phyloP scores from a whole-genome alignment of 2,113 vertebrate genomes.

The Stegastes partitus region DNA sequence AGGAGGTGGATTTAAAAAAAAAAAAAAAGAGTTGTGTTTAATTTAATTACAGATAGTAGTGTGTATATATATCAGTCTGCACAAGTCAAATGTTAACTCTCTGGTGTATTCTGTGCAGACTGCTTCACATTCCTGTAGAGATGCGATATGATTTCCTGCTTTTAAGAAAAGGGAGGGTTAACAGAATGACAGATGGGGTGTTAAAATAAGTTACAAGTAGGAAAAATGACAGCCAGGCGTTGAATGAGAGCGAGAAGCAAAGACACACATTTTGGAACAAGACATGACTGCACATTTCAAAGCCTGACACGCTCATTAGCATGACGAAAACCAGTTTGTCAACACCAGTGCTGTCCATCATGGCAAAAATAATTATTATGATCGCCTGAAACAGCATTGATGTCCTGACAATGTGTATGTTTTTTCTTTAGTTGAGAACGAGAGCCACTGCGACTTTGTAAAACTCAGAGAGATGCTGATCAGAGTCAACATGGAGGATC shows the following conservation, averaged over 20 bases:
- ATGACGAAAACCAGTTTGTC: background rate
- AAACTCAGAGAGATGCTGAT: constrained; percentile 98
- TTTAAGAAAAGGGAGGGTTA: constrained; percentile 27
- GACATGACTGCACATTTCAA: background rate
- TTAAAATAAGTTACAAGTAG: constrained; percentile 23
- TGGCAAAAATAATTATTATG: background rate
- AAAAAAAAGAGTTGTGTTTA: no score
- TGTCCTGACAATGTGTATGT: constrained; percentile 6
- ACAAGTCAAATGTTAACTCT: constrained; percentile 1
- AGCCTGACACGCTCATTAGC: background rate
- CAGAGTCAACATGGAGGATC: constrained; percentile 98
- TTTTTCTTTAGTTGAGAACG: constrained; percentile 90
- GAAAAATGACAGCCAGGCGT: constrained; percentile 13
- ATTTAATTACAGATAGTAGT: background rate
- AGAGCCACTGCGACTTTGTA: constrained; percentile 97
- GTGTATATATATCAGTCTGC: background rate
- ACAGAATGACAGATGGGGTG: constrained; percentile 54
- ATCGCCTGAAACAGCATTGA: background rate
- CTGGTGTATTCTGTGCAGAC: background rate
- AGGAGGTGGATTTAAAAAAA: no score
- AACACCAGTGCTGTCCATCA: background rate
- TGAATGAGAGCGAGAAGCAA: constrained; percentile 14
- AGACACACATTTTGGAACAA: background rate
- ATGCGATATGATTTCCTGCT: constrained; percentile 46
- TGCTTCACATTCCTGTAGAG: constrained; percentile 54